Conservation (phyloP, 2,113 vertebrate species). For the Sminthopsis crassicaudata region DNA sequence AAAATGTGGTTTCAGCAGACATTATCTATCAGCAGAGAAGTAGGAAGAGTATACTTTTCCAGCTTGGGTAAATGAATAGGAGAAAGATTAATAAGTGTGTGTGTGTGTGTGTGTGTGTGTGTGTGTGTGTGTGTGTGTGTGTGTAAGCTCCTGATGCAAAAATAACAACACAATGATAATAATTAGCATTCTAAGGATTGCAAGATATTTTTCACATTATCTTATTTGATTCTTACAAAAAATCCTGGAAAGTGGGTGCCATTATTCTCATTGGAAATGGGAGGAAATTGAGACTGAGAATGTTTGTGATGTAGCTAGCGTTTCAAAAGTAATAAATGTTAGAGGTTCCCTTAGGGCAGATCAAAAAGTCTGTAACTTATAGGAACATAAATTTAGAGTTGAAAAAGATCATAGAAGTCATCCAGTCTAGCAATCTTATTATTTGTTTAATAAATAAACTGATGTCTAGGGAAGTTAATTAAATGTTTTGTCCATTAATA, state of each 20-base stretch:
- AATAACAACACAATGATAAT: background rate
- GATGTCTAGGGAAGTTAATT: background rate
- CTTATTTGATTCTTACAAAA: too few relatives aligned
- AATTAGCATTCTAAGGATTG: background rate
- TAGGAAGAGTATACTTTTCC: conserved; percentile 23
- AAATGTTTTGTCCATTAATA: background rate
- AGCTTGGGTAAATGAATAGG: conserved; percentile 11
- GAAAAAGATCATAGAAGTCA: background rate
- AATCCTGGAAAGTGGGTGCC: too few relatives aligned
- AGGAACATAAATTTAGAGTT: too few relatives aligned
- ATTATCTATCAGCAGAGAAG: conserved; percentile 35
- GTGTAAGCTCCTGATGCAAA: background rate
- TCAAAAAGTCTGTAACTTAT: too few relatives aligned
- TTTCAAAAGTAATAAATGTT: too few relatives aligned
- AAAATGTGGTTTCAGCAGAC: conserved; percentile 59
- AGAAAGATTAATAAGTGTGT: background rate
- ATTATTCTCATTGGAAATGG: too few relatives aligned
- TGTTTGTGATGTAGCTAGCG: too few relatives aligned
- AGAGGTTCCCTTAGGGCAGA: too few relatives aligned
- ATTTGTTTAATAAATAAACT: background rate
- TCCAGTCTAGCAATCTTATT: background rate
- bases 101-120: background rate
- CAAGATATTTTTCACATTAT: background rate
- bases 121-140: too few relatives aligned
- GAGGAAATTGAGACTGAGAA: too few relatives aligned